These are phyloP conservation scores for Osmoderma eremita DNA, from an alignment of 2,888 invertebrate species.

Conservation along the genomic window DNA sequence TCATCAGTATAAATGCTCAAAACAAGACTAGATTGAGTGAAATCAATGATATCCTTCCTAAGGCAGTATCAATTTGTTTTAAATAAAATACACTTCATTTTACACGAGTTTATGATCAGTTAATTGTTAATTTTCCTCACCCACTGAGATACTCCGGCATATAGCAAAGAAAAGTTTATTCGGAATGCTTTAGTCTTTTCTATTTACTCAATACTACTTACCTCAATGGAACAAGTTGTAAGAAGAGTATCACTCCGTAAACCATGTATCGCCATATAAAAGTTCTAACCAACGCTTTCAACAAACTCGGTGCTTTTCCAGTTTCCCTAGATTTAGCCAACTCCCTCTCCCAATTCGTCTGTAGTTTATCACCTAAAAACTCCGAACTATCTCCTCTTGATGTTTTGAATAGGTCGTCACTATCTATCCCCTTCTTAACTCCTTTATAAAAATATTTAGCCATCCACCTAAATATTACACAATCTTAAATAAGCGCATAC, in stretches of 20 bases:
- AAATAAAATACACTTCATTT: too few relatives aligned
- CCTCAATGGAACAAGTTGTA: conserved; percentile 69
- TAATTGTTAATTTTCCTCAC: too few relatives aligned
- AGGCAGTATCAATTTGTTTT: too few relatives aligned
- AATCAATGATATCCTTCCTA: too few relatives aligned
- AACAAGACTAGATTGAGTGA: too few relatives aligned
- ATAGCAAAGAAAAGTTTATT: too few relatives aligned
- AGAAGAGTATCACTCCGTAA: conserved; percentile 68
- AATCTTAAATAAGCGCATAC: not conserved
- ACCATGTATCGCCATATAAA: conserved; percentile 70
- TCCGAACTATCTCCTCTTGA: conserved; percentile 71
- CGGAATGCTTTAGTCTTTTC: too few relatives aligned
- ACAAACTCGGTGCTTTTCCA: conserved; percentile 69
- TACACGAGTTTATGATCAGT: too few relatives aligned
- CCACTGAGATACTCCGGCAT: too few relatives aligned
- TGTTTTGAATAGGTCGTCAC: conserved; percentile 73
- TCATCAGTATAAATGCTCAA: too few relatives aligned
- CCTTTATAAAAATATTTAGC: conserved; percentile 65
- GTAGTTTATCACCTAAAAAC: conserved; percentile 70
- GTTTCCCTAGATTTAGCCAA: conserved; percentile 67
- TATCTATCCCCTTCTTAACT: conserved; percentile 69
- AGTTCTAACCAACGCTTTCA: conserved; percentile 68
- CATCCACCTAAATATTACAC: conserved; percentile 56
- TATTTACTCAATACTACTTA: conserved; percentile 52
- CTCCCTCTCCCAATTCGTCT: conserved; percentile 71